Evolutionary conservation across 2,113 vertebrate genomes (phyloP), one percentile per base, ranked within the genome.

Genomic region (Poeciliopsis retropinna): DNA sequence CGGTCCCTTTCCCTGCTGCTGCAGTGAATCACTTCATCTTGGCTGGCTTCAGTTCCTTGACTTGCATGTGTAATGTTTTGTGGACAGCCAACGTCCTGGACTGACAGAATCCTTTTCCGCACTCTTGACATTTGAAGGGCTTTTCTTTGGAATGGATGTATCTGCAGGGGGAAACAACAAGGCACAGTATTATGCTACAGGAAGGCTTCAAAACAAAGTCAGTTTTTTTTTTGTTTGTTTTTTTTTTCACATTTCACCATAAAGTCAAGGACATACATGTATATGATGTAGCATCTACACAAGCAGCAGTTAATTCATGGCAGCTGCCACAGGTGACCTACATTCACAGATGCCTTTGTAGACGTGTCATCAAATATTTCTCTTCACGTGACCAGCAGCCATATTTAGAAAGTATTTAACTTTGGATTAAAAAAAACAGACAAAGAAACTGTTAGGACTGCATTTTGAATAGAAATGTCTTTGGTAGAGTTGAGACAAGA

Each of bases 131-230:
- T 89, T 99, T 99, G 94, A 99, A 99, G 67, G 98, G 98, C 82
- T 99, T 99, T 93, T 99, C 98, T 96, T 99, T 99, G 90, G 98
- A 99, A 88, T 99, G 98, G 84, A 99, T 99, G 90, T 99, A 99
- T 95, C 98, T 99, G 93, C 25, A 79, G 14, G 64, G 28, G 86
- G 28, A 79, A 85, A 81, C 60, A 83, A 32, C 29, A 29, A 60
- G 91, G 78, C 90, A 68, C 64, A 11, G 17, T 5, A 34, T 64
- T 57, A 25, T 25, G 51, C 22, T 57, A 57, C 22, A 25, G 51
- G 51, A 57, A 57, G 25, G 22, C 8, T 25, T 25, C 22, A 22
- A 25, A n/a, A n/a, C 17, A 47, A 47, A 47, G 39, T 25, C 22
- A n/a, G 51, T 9, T 22, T 22, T 37, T 9, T 22, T 51, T 37